phyloP scores from a whole-genome alignment of 2,888 invertebrate species.

The Morpho helenor region DNA sequence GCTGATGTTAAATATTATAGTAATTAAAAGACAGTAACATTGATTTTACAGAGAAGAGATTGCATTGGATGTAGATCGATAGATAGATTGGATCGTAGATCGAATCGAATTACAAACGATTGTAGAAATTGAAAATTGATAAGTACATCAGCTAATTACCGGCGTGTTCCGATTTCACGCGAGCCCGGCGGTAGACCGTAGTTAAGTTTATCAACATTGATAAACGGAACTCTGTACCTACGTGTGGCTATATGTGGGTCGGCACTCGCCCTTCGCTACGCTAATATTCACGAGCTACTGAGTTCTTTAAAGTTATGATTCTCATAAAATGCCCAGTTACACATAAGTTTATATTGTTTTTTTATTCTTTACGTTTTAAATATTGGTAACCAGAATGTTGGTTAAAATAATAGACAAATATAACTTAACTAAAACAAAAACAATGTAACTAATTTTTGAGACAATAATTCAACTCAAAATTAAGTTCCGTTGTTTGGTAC shows the following conservation, averaged over 20 bases:
- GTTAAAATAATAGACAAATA: too few relatives aligned
- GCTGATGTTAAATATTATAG: too few relatives aligned
- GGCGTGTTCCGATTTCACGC: conserved; percentile 53
- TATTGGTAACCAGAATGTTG: too few relatives aligned
- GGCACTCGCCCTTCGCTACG: conserved; percentile 26
- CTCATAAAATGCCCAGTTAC: not conserved
- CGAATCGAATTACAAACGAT: not conserved
- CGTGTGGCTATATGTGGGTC: not conserved
- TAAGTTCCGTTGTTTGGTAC: too few relatives aligned
- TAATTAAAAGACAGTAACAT: too few relatives aligned
- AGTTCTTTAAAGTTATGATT: not conserved
- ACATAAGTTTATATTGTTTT: not conserved
- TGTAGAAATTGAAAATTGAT: conserved; percentile 8
- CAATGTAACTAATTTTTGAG: too few relatives aligned
- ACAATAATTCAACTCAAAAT: too few relatives aligned
- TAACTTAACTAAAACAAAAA: too few relatives aligned
- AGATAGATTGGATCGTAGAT: too few relatives aligned
- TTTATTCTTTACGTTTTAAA: too few relatives aligned
- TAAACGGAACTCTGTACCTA: conserved; percentile 28
- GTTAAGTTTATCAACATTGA: conserved; percentile 51
- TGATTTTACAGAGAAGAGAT: not conserved
- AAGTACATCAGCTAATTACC: conserved; percentile 33
- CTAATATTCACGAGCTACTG: conserved; percentile 31
- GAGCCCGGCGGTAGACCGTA: conserved; percentile 35
- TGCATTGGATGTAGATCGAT: not conserved